These are phyloP conservation scores for Morelia viridis DNA, from an alignment of 2,797 vertebrate species.

Conservation along the genomic window DNA sequence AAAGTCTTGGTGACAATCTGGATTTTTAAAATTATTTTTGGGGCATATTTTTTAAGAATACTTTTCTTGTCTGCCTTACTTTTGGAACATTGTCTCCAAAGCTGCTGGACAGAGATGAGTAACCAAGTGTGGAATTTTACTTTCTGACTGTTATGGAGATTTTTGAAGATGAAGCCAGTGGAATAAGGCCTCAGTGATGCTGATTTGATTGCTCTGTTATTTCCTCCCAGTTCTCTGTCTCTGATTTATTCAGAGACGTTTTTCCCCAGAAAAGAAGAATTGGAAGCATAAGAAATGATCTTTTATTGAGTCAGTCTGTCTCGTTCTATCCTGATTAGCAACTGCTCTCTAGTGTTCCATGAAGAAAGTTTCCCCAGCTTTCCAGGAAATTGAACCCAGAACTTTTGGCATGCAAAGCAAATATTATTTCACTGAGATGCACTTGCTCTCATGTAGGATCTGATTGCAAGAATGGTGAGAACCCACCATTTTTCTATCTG, in stretches of 20 bases:
- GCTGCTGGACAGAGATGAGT: background rate
- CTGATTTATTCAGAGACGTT: background rate
- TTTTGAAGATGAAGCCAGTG: background rate
- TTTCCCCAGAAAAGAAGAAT: background rate
- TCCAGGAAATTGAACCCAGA: background rate
- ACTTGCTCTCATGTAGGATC: background rate
- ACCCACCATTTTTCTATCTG: background rate
- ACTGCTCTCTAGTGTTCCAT: background rate
- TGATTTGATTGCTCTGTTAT: constrained; percentile 58
- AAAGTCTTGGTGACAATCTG: background rate
- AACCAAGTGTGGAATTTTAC: background rate
- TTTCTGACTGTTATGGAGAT: background rate
- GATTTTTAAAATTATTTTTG: background rate
- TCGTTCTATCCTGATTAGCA: background rate
- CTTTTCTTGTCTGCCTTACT: background rate
- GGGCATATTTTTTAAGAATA: background rate
- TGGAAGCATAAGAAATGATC: background rate
- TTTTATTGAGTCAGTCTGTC: background rate
- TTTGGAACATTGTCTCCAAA: background rate
- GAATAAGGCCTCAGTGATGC: background rate
- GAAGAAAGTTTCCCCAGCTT: background rate
- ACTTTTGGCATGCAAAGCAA: background rate
- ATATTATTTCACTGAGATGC: background rate
- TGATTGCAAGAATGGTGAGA: background rate
- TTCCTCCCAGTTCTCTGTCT: constrained; percentile 50